Conservation (phyloP, 2,888 invertebrate species). For the Hemistola chrysoprasaria region DNA sequence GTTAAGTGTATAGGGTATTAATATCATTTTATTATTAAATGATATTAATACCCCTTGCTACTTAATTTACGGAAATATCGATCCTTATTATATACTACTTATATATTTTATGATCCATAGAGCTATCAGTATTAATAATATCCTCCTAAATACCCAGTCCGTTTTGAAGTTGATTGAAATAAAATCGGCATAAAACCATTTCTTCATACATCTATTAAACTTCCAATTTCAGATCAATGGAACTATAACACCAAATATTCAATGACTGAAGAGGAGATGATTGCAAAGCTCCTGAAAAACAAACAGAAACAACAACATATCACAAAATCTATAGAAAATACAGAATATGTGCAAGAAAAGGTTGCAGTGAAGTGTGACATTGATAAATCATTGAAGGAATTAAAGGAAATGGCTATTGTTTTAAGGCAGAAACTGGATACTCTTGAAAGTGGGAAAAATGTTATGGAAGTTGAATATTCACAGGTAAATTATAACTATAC, state of each 20-base stretch:
- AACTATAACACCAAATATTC: not conserved
- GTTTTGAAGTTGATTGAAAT: too few relatives aligned
- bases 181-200: too few relatives aligned
- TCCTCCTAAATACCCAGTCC: too few relatives aligned
- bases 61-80: too few relatives aligned
- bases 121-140: too few relatives aligned
- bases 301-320: slow-evolving; percentile 37
- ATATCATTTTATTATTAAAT: too few relatives aligned
- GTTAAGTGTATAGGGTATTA: too few relatives aligned
- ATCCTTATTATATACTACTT: too few relatives aligned
- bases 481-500: slow-evolving; percentile 60
- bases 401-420: slow-evolving; percentile 66
- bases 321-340: slow-evolving; percentile 16
- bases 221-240: slow-evolving; percentile 8
- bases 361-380: slow-evolving; percentile 35
- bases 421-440: slow-evolving; percentile 65
- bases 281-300: slow-evolving; percentile 44
- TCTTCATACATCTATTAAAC: too few relatives aligned
- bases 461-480: slow-evolving; percentile 67
- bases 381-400: slow-evolving; percentile 59
- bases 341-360: slow-evolving; percentile 20
- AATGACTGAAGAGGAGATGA: slow-evolving; percentile 38
- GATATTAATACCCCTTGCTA: too few relatives aligned
- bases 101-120: too few relatives aligned
- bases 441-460: slow-evolving; percentile 66